Evolutionary conservation across 2,113 vertebrate species (phyloP), one percentile per base, ranked within the genome.

Genomic region (Climacteris rufus): DNA sequence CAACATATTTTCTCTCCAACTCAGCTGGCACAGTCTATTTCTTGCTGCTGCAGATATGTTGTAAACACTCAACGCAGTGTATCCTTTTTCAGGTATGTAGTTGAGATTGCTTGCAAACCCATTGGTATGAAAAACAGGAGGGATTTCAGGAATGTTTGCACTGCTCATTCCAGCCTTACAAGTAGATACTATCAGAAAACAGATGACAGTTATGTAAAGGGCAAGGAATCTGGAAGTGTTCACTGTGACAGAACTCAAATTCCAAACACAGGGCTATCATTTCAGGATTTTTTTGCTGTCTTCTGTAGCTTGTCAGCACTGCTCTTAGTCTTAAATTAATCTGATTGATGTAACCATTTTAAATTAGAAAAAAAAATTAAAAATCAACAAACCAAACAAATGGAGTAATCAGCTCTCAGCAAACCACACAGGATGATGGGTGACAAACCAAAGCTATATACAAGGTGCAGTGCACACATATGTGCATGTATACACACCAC

Each of bases 181-280:
- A 96, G 92, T 50, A 92, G 91, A 93, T 94, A 33, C 20, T 93
- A 94, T 96, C 93, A 83, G 61, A 90, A 94, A 94, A 56, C 56
- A 95, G 86, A 93, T 92, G 79, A 89, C 76, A 90, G 53, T 89
- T 95, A 84, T 64, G 86, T 45, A 93, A 96, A 33, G 15, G 24
- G 13, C 16, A 52, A 94, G 52, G 88, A 96, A 96, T 95, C 63
- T 93, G 47, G 31, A 90, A 87, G 13, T 9, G 22, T 69, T 96
- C 86, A 61, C 35, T 37, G 39, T 4, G 3, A 89, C 52, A 3
- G 15, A 89, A 96, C 80, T 77, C 80, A 89, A 61, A 93, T 94
- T 95, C 77, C 69, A 95, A 91, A 78, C 63, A 61, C 11, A 75
- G 14, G 35, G 10, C 17, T 87, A 28, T 44, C 22, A 21, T 87